Evolutionary conservation across 2,113 vertebrate genomes (phyloP), one percentile per base, ranked within the genome.

Genomic region (Catharus bicknelli): DNA sequence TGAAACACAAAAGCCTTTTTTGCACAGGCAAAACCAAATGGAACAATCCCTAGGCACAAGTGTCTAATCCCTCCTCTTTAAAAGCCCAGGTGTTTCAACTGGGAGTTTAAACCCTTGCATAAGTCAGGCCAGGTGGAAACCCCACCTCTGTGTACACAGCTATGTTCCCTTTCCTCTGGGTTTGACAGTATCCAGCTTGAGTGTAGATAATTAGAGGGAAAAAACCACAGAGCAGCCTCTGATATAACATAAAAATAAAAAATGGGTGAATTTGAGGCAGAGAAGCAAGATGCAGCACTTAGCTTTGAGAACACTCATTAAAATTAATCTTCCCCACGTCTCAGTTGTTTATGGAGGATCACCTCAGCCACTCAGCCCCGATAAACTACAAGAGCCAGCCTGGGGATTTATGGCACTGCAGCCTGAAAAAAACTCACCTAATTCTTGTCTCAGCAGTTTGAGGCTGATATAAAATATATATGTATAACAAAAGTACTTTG

Each of bases 261-360:
- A 59, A 5, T 5, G 16, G 13, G 59, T 27, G 34, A 64, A 74
- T 81, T 75, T 84, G 53, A 86, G 69, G 68, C 57, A 26, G 61
- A 95, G 80, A 95, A 86, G 22, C 2, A 11, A 82, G 64, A 62
- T 34, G 69, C 50, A 83, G 32, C 38, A 72, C 67, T 67, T 68
- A 79, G 53, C 50, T 88, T 42, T 21, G 22, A 61, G 62, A 61
- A 45, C 13, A 19, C 34, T 95, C 58, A 17, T 93, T 96, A 91
- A 93, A 96, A 93, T 88, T 79, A 66, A 90, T 85, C 68, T 93
- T 88, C 68, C 91, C 61, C 83, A 18, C 68, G 48, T 86, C 94
- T 58, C 62, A 95, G 70, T 87, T 96, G 89, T 96, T 94, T 88
- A 59, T 54, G 76, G 63, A 48, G 40, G 93, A 86, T 83, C 88